Conservation (phyloP, 2,113 vertebrate genomes). For the Grus americana region DNA sequence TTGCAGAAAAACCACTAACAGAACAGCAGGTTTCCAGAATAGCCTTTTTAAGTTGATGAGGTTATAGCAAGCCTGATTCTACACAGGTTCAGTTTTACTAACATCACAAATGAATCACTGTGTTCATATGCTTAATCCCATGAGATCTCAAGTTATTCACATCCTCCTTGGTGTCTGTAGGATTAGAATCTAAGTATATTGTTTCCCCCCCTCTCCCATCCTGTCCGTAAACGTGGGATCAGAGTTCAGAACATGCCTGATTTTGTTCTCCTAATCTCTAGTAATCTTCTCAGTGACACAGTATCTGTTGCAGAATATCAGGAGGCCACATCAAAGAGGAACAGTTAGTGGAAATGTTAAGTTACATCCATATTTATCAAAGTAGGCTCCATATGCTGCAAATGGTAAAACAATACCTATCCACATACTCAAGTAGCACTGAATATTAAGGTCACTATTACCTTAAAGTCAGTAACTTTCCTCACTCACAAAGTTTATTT, state of each 20-base stretch:
- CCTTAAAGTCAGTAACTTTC: background rate
- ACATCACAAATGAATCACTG: background rate
- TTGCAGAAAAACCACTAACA: background rate
- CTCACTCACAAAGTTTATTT: background rate
- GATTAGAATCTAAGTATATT: constrained; percentile 49
- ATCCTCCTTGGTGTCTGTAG: background rate
- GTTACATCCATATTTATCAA: background rate
- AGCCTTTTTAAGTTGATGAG: background rate
- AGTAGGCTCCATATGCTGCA: background rate
- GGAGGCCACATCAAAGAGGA: background rate
- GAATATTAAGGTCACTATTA: background rate
- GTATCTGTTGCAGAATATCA: constrained; percentile 32
- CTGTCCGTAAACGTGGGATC: constrained; percentile 29
- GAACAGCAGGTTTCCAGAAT: background rate
- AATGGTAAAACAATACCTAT: background rate
- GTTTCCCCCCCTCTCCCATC: background rate
- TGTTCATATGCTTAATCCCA: constrained; percentile 1
- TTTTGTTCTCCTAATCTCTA: constrained; percentile 44
- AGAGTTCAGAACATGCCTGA: constrained; percentile 56
- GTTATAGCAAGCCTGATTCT: background rate
- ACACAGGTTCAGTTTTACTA: background rate
- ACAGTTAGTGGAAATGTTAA: background rate
- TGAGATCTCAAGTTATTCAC: background rate
- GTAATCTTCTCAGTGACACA: constrained; percentile 50
- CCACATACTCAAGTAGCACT: background rate